phyloP scores from a whole-genome alignment of 2,888 invertebrate genomes.

The Cryptus armator region DNA sequence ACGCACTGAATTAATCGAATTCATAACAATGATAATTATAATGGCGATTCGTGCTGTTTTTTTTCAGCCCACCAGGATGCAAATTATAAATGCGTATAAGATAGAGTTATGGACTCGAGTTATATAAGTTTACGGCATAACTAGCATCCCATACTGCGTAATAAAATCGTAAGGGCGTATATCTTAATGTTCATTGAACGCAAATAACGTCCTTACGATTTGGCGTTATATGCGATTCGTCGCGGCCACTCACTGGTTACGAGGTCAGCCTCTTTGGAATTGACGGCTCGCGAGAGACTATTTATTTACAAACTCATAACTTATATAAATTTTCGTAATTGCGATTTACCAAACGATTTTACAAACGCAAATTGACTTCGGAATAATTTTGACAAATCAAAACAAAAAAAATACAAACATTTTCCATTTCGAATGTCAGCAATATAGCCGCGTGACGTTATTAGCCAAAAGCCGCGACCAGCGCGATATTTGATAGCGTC shows the following conservation, averaged over 20 bases:
- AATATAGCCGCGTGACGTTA: too few species aligned
- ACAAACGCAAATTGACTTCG: slow-evolving; percentile 17
- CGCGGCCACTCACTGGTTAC: slow-evolving; percentile 1
- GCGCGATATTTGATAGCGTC: too few species aligned
- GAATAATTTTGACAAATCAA: not conserved
- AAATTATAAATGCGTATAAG: slow-evolving; percentile 41
- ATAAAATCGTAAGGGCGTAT: not conserved
- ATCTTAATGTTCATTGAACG: not conserved
- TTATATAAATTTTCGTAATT: slow-evolving; percentile 55
- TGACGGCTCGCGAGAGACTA: not conserved
- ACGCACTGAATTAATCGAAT: slow-evolving; percentile 25
- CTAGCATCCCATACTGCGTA: not conserved
- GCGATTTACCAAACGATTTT: slow-evolving; percentile 15
- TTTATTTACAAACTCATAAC: not conserved
- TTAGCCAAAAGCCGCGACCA: too few species aligned
- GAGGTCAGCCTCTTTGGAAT: not conserved
- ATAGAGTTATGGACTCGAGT: slow-evolving; percentile 6
- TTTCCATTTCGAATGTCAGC: too few species aligned
- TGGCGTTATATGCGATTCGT: not conserved
- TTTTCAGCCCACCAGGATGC: slow-evolving; percentile 40
- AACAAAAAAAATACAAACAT: too few species aligned
- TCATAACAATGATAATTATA: slow-evolving; percentile 1
- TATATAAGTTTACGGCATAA: slow-evolving; percentile 51
- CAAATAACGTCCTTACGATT: not conserved
- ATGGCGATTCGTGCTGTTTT: slow-evolving; percentile 11